Conservation (phyloP, 2,797 vertebrate species). For the Mus minutoides region DNA sequence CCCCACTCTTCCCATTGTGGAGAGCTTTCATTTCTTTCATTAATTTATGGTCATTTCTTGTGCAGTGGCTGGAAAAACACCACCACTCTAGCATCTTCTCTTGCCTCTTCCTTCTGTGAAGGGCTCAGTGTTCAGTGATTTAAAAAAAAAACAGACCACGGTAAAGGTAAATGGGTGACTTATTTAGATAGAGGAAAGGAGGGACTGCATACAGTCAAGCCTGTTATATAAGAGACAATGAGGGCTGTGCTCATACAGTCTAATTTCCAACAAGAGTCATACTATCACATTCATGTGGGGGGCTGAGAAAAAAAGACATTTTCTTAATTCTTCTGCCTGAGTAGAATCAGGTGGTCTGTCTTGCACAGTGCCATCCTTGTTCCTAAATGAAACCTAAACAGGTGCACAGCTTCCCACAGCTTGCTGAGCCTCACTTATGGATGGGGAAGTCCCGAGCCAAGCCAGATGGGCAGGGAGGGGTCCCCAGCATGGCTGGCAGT, state of each 20-base stretch:
- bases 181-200: neutral
- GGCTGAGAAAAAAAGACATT: conserved; percentile 6
- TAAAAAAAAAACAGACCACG: neutral
- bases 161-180: conserved; percentile 33
- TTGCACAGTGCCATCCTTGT: conserved; percentile 55
- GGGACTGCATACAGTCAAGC: neutral
- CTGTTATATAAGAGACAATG: neutral
- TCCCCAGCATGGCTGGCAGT: neutral
- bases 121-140: neutral
- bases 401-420: neutral
- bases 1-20: neutral
- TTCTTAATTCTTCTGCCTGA: conserved; percentile 55
- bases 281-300: conserved; percentile 24
- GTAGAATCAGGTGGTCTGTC: conserved; percentile 43
- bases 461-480: conserved; percentile 5
- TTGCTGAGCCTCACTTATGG: neutral
- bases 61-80: neutral
- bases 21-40: neutral
- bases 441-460: neutral
- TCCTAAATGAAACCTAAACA: neutral
- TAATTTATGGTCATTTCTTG: neutral
- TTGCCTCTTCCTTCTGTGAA: conserved; percentile 22
- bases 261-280: conserved; percentile 2
- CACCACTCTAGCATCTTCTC: neutral
- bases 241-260: neutral